A percentile compares a stretch with the other conserved stretches of the same genome.
Evolutionary conservation across 2,888 invertebrate genomes (phyloP).

Genomic region (Tenthredo distinguenda): DNA sequence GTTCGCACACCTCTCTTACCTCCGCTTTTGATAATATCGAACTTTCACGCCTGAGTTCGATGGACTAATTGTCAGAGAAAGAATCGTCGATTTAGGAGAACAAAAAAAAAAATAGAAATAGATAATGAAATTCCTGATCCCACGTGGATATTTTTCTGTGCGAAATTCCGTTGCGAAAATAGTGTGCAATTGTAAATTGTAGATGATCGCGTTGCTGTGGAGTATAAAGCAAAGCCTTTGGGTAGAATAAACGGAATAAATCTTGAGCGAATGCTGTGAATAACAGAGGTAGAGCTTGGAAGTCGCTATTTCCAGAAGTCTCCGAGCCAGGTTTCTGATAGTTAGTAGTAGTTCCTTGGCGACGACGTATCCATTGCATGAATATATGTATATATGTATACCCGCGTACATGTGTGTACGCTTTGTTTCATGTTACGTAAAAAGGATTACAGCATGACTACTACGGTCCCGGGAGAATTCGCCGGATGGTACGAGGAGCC

Average conservation of each 20-base stretch:
- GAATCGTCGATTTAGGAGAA: not conserved
- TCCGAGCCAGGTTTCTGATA: not conserved
- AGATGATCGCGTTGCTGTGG: not conserved
- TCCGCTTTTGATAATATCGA: not conserved
- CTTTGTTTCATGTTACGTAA: conserved; percentile 13
- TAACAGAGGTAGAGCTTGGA: not conserved
- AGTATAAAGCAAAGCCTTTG: not conserved
- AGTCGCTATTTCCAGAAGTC: not conserved
- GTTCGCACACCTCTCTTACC: not conserved
- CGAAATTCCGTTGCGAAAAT: not conserved
- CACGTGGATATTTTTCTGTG: not conserved
- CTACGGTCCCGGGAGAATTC: not conserved
- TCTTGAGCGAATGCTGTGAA: not conserved
- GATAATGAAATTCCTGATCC: not conserved
- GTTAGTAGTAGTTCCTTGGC: not conserved
- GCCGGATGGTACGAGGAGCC: conserved; percentile 7
- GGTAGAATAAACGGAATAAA: conserved; percentile 20
- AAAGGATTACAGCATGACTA: not conserved
- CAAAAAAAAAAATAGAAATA: not conserved
- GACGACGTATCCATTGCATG: not conserved
- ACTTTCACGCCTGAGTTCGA: not conserved
- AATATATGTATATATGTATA: not conserved
- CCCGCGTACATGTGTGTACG: not conserved
- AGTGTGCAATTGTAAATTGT: not conserved
- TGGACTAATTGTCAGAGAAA: not conserved